Evolutionary conservation across 2,797 vertebrate genomes (phyloP), one percentile per base, ranked within the genome.

Genomic region (Takifugu rubripes): DNA sequence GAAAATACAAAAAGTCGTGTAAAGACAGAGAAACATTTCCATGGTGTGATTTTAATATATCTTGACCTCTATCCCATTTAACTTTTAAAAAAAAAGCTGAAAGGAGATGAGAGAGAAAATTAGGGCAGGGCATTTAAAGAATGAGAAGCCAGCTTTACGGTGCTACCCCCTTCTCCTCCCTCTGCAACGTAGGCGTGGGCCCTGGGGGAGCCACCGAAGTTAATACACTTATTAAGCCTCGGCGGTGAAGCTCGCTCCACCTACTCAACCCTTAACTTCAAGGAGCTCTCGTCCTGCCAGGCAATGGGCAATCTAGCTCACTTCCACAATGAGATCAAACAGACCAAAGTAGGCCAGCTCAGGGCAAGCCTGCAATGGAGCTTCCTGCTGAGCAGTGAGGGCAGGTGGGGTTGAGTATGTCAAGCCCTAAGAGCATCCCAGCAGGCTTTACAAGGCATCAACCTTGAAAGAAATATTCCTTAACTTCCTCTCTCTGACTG

Each of bases 161-260:
- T 49, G 16, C 40, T 36, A 33, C 12, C 14, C 25, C 36, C 29
- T 44, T 29, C 25, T 31, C 43, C 51, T 14, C 49, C 51, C 52
- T 31, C 47, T 3, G 43, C 65, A 64, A 73, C 65, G 84, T 79
- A 83, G 82, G 84, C 81, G 76, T 69, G 64, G 50, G 56, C 84
- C 89, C 83, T 74, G 54, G 56, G 86, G 86, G 86, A 88, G 69
- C 72, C 59, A 46, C 59, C 54, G 48, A 81, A 83, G 84, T 84
- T 89, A 89, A 90, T 90, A 81, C 84, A 84, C 81, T 88, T 87
- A 88, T 85, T 89, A 90, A 89, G 89, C 80, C 88, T 87, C 86
- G 85, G 83, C 67, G 84, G 77, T 78, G 82, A 87, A 84, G 83
- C 75, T 70, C 70, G 75, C 84, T 83, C 85, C 79, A 87, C 82